These are phyloP conservation scores for Alces alces DNA, from an alignment of 2,113 vertebrate genomes.

Conservation along the genomic window DNA sequence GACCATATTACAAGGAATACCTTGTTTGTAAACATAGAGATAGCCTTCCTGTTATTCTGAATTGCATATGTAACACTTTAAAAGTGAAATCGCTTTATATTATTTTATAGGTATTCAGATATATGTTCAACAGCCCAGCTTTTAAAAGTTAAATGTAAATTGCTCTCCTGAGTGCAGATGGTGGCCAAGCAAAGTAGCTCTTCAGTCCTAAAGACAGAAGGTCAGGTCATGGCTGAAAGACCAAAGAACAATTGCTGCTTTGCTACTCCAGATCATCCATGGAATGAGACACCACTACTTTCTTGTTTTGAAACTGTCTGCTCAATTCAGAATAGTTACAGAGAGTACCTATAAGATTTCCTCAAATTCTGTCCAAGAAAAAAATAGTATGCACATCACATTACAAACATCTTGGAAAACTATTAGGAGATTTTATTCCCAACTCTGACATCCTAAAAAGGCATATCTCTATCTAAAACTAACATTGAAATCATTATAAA, in stretches of 20 bases:
- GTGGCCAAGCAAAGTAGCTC: slow-evolving; percentile 71
- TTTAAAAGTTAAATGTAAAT: slow-evolving; percentile 70
- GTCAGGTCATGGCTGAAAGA: slow-evolving; percentile 82
- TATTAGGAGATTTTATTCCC: neutral
- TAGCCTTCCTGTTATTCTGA: neutral
- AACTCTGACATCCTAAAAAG: neutral
- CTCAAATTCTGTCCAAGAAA: slow-evolving; percentile 23
- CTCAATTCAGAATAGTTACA: neutral
- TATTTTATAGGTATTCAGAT: slow-evolving; percentile 6
- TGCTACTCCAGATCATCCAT: slow-evolving; percentile 57
- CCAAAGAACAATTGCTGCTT: slow-evolving; percentile 77
- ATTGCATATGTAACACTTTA: neutral
- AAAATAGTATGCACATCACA: neutral
- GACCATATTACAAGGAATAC: neutral
- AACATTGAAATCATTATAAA: neutral
- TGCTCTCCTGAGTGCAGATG: slow-evolving; percentile 79
- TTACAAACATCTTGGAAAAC: neutral
- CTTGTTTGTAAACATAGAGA: slow-evolving; percentile 18
- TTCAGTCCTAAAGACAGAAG: slow-evolving; percentile 75
- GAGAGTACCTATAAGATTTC: slow-evolving; percentile 51
- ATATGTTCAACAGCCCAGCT: slow-evolving; percentile 2
- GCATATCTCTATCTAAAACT: neutral
- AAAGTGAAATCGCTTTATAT: neutral
- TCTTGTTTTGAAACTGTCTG: slow-evolving; percentile 60
- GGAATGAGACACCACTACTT: slow-evolving; percentile 63